Conservation (phyloP, 2,113 vertebrate genomes). For the Eudyptes chrysolophus region DNA sequence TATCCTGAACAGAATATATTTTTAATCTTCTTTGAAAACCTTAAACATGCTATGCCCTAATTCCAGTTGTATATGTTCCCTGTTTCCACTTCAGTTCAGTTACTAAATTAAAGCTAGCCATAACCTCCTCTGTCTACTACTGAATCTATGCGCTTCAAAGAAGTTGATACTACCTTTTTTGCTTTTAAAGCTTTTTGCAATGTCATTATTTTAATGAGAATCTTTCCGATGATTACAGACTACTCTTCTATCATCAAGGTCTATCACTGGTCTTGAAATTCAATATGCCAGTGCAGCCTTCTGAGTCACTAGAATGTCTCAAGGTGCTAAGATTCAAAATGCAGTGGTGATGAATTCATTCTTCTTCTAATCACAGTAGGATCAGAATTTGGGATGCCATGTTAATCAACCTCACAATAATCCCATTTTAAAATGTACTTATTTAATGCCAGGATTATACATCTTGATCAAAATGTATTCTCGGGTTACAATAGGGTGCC, state of each 20-base stretch:
- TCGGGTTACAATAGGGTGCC: background rate
- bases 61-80: background rate
- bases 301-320: background rate
- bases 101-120: background rate
- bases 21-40: background rate
- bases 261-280: background rate
- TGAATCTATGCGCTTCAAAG: background rate
- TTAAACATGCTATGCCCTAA: background rate
- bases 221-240: background rate
- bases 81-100: background rate
- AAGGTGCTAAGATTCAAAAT: background rate
- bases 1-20: background rate
- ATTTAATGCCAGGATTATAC: background rate
- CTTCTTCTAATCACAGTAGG: background rate
- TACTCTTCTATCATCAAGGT: background rate
- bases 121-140: background rate
- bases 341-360: background rate
- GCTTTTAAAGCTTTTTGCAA: background rate
- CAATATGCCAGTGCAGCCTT: background rate
- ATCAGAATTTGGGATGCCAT: background rate
- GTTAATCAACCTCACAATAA: slow-evolving; percentile 2
- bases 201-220: background rate
- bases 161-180: background rate
- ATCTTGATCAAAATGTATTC: background rate
- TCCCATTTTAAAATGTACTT: background rate